Evolutionary conservation across 2,797 vertebrate genomes (phyloP).

Genomic region (Lateolabrax maculatus): DNA sequence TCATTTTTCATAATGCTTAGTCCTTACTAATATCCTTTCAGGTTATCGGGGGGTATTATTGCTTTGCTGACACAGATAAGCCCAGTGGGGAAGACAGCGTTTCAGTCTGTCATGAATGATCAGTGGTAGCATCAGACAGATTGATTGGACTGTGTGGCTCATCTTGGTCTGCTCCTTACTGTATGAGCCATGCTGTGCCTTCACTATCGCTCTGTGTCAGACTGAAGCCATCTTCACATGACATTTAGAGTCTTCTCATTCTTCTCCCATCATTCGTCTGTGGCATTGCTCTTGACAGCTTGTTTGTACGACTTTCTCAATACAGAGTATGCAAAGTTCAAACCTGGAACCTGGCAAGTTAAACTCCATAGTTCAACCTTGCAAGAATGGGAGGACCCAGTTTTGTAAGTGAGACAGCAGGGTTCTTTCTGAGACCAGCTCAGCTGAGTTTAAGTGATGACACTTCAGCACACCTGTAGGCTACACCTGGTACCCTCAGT

Average conservation of each 20-base stretch:
- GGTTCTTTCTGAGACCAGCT: too few relatives aligned
- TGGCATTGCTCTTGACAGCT: too few relatives aligned
- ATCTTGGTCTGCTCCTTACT: neutral
- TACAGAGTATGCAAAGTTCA: too few relatives aligned
- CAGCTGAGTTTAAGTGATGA: too few relatives aligned
- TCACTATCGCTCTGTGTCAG: neutral
- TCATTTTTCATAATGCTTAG: neutral
- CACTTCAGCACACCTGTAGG: too few relatives aligned
- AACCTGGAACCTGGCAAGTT: too few relatives aligned
- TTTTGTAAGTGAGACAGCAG: too few relatives aligned
- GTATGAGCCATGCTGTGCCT: neutral
- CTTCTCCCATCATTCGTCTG: too few relatives aligned
- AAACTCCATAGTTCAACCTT: too few relatives aligned
- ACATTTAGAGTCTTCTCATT: neutral
- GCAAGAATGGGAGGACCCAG: too few relatives aligned
- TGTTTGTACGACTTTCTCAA: too few relatives aligned
- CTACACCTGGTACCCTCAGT: too few relatives aligned
- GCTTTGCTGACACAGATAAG: constrained; percentile 7
- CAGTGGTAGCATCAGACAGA: neutral
- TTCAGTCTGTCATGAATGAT: constrained; percentile 11
- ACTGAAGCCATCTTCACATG: neutral
- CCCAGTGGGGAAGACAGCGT: constrained; percentile 1
- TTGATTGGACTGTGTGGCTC: neutral
- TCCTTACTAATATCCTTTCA: constrained; percentile 9
- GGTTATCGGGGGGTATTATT: neutral